phyloP scores from a whole-genome alignment of 2,888 invertebrate genomes.

The Torymus auratus region DNA sequence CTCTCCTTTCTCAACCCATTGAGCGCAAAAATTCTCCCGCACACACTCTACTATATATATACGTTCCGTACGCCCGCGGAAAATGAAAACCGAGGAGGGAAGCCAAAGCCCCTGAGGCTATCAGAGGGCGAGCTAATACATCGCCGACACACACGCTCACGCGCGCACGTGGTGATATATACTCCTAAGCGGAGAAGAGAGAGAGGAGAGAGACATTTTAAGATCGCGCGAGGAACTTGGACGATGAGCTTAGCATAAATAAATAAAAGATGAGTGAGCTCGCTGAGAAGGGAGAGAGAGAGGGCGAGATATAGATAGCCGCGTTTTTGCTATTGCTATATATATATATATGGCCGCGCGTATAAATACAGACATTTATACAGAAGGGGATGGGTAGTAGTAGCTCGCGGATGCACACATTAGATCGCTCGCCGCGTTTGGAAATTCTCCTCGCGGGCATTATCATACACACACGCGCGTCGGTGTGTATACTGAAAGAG shows the following conservation, averaged over 20 bases:
- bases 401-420: no score
- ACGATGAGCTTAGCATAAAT: slow-evolving; percentile 70
- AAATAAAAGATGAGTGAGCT: slow-evolving; percentile 70
- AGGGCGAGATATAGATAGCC: neutral
- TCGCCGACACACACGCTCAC: no score
- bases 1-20: no score
- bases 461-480: neutral
- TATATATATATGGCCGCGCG: neutral
- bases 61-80: no score
- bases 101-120: no score
- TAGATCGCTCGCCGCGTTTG: no score
- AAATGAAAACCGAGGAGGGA: no score
- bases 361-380: neutral
- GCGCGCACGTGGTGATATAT: neutral
- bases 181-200: neutral
- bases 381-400: no score
- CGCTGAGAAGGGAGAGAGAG: slow-evolving; percentile 27
- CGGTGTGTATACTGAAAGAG: neutral
- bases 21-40: no score
- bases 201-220: slow-evolving; percentile 66
- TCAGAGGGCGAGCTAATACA: no score
- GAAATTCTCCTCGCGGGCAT: no score
- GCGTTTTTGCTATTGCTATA: neutral
- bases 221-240: slow-evolving; percentile 66
- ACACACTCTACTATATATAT: no score